Conservation (phyloP, 1,140 invertebrate genomes). For the Phenacoccus solenopsis region DNA sequence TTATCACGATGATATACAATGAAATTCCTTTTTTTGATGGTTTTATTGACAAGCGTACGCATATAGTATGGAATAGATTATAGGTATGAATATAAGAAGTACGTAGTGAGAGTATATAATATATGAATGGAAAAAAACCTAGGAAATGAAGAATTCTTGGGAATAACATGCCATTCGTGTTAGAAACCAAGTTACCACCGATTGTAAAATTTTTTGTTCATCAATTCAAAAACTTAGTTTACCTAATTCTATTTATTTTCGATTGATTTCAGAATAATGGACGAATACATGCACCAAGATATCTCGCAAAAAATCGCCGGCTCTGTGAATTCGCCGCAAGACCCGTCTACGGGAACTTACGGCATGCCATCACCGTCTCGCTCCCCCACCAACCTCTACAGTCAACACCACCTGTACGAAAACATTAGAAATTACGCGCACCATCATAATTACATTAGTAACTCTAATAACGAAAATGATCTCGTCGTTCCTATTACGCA, state of each 20-base stretch:
- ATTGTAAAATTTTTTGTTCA: too few relatives aligned
- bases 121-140: too few relatives aligned
- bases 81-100: too few relatives aligned
- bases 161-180: too few relatives aligned
- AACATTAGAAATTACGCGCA: conserved; percentile 12
- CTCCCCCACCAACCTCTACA: not conserved
- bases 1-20: too few relatives aligned
- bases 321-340: not conserved
- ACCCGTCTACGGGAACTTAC: not conserved
- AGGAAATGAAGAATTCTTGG: too few relatives aligned
- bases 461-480: conserved; percentile 9
- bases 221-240: too few relatives aligned
- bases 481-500: conserved; percentile 24
- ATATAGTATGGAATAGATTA: too few relatives aligned
- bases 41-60: too few relatives aligned
- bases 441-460: conserved; percentile 17
- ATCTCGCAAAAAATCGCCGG: not conserved
- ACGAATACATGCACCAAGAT: conserved; percentile 7
- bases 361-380: not conserved
- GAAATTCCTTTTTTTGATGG: too few relatives aligned
- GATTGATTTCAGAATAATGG: not conserved
- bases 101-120: too few relatives aligned
- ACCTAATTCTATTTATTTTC: not conserved
- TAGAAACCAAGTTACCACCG: too few relatives aligned
- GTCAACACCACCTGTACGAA: conserved; percentile 6